Conservation (phyloP, 2,797 vertebrate genomes). For the Diceros bicornis region DNA sequence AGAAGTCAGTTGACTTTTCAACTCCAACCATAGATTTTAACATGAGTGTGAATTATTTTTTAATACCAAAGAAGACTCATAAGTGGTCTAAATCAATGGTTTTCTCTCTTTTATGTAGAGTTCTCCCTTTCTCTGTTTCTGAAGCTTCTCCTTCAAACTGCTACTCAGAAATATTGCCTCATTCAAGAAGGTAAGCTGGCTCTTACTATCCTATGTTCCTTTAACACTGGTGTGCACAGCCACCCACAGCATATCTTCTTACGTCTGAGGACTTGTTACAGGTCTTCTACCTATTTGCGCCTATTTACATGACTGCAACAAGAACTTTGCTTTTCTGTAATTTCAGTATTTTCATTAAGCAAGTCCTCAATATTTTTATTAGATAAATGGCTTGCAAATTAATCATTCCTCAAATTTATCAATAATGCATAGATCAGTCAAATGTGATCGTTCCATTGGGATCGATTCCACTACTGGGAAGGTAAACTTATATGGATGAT, state of each 20-base stretch:
- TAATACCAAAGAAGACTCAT: not conserved
- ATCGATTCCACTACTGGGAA: slow-evolving; percentile 13
- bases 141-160: slow-evolving; percentile 9
- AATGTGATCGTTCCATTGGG: not conserved
- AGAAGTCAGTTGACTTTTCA: slow-evolving; percentile 54
- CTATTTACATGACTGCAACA: not conserved
- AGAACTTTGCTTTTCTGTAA: slow-evolving; percentile 7
- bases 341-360: slow-evolving; percentile 28
- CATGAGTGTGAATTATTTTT: not conserved
- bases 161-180: not conserved
- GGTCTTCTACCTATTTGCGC: not conserved
- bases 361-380: not conserved
- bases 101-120: slow-evolving; percentile 9
- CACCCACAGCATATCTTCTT: not conserved
- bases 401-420: slow-evolving; percentile 5
- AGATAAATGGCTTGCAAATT: slow-evolving; percentile 29
- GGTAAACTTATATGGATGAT: not conserved
- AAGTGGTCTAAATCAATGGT: slow-evolving; percentile 18
- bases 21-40: slow-evolving; percentile 21
- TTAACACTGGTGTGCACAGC: not conserved
- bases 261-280: not conserved
- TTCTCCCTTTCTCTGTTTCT: slow-evolving; percentile 33
- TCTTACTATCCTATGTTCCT: not conserved
- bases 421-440: not conserved
- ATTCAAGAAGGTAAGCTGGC: not conserved